Evolutionary conservation across 1,140 invertebrate species (phyloP).

Genomic region (Drosophila teissieri): DNA sequence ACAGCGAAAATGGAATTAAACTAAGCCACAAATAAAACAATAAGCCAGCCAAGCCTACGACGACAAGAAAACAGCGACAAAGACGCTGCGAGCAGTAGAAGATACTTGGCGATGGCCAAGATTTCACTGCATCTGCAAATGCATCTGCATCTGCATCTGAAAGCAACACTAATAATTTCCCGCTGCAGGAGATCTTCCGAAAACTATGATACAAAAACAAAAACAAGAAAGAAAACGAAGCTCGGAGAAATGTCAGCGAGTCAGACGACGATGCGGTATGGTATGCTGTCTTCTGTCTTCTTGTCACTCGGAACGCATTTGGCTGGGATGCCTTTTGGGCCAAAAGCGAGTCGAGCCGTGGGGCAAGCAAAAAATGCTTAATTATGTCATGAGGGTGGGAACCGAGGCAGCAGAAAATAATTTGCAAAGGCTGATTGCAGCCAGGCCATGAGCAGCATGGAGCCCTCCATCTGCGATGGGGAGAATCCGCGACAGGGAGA

Average conservation of each 20-base stretch:
- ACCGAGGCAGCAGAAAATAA: conserved; percentile 55
- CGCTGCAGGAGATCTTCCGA: conserved; percentile 69
- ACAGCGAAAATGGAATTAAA: conserved; percentile 44
- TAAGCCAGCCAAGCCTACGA: conserved; percentile 66
- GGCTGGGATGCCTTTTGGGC: conserved; percentile 22
- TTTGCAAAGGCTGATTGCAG: conserved; percentile 67
- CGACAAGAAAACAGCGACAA: conserved; percentile 31
- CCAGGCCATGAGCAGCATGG: conserved; percentile 7
- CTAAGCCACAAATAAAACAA: conserved; percentile 69
- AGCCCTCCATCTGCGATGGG: conserved; percentile 5
- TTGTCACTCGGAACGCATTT: conserved; percentile 61
- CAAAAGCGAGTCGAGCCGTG: conserved; percentile 8
- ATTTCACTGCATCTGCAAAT: conserved; percentile 66
- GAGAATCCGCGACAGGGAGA: conserved; percentile 31
- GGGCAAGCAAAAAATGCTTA: conserved; percentile 61
- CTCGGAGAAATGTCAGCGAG: conserved; percentile 57
- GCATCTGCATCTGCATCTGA: conserved; percentile 42
- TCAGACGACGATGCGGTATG: conserved; percentile 26
- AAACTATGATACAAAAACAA: conserved; percentile 27
- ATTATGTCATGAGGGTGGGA: conserved; percentile 85
- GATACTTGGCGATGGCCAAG: conserved; percentile 48
- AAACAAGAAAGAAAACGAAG: conserved; percentile 19
- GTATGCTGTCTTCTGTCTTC: conserved; percentile 3
- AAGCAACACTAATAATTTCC: conserved; percentile 71
- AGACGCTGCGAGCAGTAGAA: conserved; percentile 7